A percentile compares a stretch with the other conserved stretches of the same genome.
Conservation (phyloP, 1,140 invertebrate species). For the Campoletis sonorensis region DNA sequence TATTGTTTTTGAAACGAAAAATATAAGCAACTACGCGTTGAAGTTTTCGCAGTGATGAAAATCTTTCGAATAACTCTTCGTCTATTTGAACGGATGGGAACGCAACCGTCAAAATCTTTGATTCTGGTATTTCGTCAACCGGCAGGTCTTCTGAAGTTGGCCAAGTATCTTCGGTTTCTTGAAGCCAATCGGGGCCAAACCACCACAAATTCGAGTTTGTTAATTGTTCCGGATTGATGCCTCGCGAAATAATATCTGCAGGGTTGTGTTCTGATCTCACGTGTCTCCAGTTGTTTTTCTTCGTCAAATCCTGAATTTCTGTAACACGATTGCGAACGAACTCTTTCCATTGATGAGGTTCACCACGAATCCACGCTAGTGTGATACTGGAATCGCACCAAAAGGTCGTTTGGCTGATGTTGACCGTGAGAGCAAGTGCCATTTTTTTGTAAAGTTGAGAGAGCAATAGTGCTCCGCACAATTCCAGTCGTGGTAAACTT, state of each 20-base stretch:
- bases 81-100: neutral
- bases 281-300: constrained; percentile 57
- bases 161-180: neutral
- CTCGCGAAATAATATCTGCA: constrained; percentile 58
- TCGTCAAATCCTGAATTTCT: constrained; percentile 56
- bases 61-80: constrained; percentile 25
- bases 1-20: constrained; percentile 30
- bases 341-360: constrained; percentile 58
- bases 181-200: constrained; percentile 56
- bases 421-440: neutral
- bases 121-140: constrained; percentile 20
- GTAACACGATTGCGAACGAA: constrained; percentile 64
- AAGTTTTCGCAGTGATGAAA: constrained; percentile 26
- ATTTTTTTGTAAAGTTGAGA: constrained; percentile 25
- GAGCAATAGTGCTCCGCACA: constrained; percentile 15
- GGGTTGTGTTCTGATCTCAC: constrained; percentile 58
- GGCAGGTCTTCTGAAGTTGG: constrained; percentile 17
- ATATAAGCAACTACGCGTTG: constrained; percentile 22
- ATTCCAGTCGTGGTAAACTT: constrained; percentile 8
- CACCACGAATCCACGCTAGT: constrained; percentile 65
- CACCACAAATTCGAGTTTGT: neutral
- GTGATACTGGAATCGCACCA: constrained; percentile 71
- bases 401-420: constrained; percentile 37
- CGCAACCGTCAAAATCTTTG: neutral
- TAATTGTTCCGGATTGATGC: constrained; percentile 46